Conservation (phyloP, 1,140 invertebrate genomes). For the Lucilia sericata region DNA sequence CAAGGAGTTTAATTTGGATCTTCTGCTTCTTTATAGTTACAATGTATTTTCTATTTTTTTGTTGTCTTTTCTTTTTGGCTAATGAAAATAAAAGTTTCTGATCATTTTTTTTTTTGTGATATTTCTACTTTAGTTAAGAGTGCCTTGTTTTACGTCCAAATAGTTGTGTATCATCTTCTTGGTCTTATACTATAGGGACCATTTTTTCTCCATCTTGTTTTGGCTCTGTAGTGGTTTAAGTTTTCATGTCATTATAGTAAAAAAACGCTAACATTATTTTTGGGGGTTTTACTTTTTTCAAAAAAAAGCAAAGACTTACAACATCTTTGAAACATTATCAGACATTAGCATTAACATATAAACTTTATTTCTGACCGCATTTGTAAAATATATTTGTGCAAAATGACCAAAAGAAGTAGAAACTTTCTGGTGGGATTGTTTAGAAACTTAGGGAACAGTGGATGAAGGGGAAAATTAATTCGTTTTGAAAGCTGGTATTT, state of each 20-base stretch:
- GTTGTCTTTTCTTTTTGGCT: too few species aligned
- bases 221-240: not conserved
- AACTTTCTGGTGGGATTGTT: not conserved
- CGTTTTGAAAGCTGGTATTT: too few species aligned
- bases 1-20: not conserved
- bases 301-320: not conserved
- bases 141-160: not conserved
- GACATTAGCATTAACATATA: slow-evolving; percentile 2
- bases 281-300: not conserved
- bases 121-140: not conserved
- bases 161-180: not conserved
- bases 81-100: too few species aligned
- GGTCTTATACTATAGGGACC: not conserved
- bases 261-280: not conserved
- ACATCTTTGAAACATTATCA: not conserved
- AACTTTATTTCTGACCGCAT: not conserved
- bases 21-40: too few species aligned
- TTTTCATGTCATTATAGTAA: not conserved
- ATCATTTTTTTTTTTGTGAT: not conserved
- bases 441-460: not conserved
- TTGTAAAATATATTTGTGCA: not conserved
- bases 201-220: not conserved
- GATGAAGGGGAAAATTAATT: too few species aligned
- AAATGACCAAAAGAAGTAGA: not conserved
- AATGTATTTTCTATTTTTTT: too few species aligned